phyloP scores from a whole-genome alignment of 2,888 invertebrate genomes.

The Campoplex nolae region DNA sequence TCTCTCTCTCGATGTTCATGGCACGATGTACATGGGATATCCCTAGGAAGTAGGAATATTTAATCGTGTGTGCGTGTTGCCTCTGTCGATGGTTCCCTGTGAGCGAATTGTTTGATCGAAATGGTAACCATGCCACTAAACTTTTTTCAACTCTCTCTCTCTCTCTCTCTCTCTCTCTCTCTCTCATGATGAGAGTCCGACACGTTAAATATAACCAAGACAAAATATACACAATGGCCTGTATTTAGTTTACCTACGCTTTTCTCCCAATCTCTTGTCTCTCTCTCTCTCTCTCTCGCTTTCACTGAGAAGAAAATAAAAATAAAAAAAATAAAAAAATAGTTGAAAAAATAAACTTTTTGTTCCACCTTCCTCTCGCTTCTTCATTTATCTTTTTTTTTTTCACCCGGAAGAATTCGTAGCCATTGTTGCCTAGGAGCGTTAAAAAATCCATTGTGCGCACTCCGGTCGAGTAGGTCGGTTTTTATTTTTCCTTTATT shows the following conservation, averaged over 20 bases:
- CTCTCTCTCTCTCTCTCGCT: too few relatives aligned
- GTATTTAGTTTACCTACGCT: slow-evolving; percentile 13
- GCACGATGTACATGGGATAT: neutral
- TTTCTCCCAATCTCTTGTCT: too few relatives aligned
- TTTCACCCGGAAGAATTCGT: neutral
- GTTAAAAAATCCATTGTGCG: slow-evolving; percentile 11
- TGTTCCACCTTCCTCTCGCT: neutral
- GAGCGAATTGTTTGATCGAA: slow-evolving; percentile 65
- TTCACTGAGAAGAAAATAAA: neutral
- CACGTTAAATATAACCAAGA: slow-evolving; percentile 36
- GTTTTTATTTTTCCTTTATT: neutral
- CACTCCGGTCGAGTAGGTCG: neutral
- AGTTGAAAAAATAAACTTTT: neutral
- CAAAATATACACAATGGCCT: slow-evolving; percentile 19
- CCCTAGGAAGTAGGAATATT: neutral
- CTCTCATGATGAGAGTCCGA: slow-evolving; percentile 11
- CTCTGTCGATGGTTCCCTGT: neutral
- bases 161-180: neutral
- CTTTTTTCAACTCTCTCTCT: slow-evolving; percentile 34
- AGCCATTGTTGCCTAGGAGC: neutral
- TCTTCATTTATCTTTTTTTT: too few relatives aligned
- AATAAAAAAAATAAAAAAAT: too few relatives aligned
- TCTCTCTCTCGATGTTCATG: neutral
- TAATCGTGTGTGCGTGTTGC: slow-evolving; percentile 40
- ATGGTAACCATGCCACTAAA: slow-evolving; percentile 62